These are phyloP conservation scores for Schizopygopsis pylzovi DNA, from an alignment of 2,797 vertebrate species.

Conservation along the genomic window DNA sequence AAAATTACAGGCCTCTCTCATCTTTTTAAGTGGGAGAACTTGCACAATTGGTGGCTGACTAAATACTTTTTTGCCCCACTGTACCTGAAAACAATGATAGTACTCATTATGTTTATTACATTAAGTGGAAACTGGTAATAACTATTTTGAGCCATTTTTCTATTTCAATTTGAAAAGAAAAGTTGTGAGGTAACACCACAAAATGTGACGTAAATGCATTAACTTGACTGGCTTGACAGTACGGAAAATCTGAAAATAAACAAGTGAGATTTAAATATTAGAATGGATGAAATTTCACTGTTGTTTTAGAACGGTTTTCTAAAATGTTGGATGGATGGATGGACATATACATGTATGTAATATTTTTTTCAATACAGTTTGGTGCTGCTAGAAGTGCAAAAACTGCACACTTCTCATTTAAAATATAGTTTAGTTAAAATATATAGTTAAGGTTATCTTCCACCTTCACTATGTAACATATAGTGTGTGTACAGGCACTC, in stretches of 20 bases:
- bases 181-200: background rate
- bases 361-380: background rate
- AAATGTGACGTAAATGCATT: background rate
- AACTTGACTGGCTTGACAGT: background rate
- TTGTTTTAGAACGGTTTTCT: background rate
- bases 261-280: background rate
- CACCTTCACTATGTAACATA: conserved; percentile 8
- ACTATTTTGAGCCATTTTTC: too few species aligned
- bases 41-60: too few species aligned
- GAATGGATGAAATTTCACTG: background rate
- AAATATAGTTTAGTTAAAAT: background rate
- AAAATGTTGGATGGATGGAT: background rate
- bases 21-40: too few species aligned
- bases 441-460: background rate
- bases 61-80: too few species aligned
- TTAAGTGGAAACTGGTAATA: too few species aligned
- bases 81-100: too few species aligned
- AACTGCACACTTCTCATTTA: background rate
- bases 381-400: background rate
- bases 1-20: too few species aligned
- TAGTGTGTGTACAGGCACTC: conserved; percentile 48
- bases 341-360: too few species aligned
- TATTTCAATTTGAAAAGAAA: background rate
- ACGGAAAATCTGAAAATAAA: background rate
- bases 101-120: too few species aligned